Evolutionary conservation across 2,797 vertebrate species (phyloP).

Genomic region (Botia kubotai): DNA sequence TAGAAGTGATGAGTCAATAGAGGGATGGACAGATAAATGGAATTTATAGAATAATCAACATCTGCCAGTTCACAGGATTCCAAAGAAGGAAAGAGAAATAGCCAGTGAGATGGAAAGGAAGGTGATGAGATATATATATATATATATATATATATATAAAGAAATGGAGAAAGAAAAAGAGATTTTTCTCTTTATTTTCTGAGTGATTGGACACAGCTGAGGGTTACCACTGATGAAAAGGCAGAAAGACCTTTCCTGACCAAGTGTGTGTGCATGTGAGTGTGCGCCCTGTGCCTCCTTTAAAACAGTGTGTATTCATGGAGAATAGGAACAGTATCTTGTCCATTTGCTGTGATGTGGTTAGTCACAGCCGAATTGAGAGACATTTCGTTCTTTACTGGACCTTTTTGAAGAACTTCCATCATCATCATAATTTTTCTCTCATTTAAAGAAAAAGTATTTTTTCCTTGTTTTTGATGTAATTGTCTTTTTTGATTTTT

Average conservation of each 20-base stretch:
- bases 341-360: slow-evolving; percentile 42
- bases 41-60: slow-evolving; percentile 47
- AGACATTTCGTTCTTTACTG: background rate
- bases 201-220: slow-evolving; percentile 54
- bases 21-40: slow-evolving; percentile 36
- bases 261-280: slow-evolving; percentile 17
- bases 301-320: slow-evolving; percentile 46
- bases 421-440: slow-evolving; percentile 29
- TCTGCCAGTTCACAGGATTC: slow-evolving; percentile 30
- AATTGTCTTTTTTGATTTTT: slow-evolving; percentile 20
- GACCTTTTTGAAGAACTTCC: slow-evolving; percentile 15
- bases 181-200: slow-evolving; percentile 43
- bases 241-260: slow-evolving; percentile 50
- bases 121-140: slow-evolving; percentile 42
- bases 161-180: slow-evolving; percentile 28
- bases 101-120: slow-evolving; percentile 48
- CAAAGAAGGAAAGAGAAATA: slow-evolving; percentile 34
- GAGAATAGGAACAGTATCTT: slow-evolving; percentile 22
- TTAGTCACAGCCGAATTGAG: slow-evolving; percentile 24
- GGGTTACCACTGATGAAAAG: slow-evolving; percentile 55
- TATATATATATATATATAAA: slow-evolving; percentile 22
- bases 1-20: slow-evolving; percentile 50
- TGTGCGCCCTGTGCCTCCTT: slow-evolving; percentile 20
- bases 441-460: slow-evolving; percentile 36
- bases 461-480: slow-evolving; percentile 10